Evolutionary conservation across 2,888 invertebrate genomes (phyloP), one percentile per base, ranked within the genome.

Genomic region (Nemotelus pantherinus): DNA sequence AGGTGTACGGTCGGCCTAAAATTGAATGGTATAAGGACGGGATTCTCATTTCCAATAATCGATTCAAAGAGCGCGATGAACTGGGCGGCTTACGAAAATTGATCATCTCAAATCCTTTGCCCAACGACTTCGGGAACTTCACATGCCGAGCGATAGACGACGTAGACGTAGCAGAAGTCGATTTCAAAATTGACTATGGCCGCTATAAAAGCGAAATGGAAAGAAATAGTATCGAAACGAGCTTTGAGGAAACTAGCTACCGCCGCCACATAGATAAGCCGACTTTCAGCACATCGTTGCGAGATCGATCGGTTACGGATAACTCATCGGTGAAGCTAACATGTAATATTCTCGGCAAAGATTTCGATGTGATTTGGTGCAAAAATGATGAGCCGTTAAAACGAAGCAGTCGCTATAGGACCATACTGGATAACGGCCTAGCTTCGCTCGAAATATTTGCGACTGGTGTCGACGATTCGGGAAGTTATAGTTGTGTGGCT

Each of bases 401-500:
- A 2, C 85, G 89, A 77, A 89, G 89, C 82, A 85, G 89, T 50
- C 91, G 90, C 79, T 92, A 90, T 83, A 89, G 88, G 83, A 90
- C 89, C 0, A 89, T 89, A 75, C 84, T 88, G 0, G 91, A 92
- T 82, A 83, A 85, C 60, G 94, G 94, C 0, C 88, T 94, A 63
- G 92, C 93, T 3, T 93, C 92, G 44, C 85, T 95, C 77, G 95
- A 95, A 86, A 90, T 95, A 45, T 87, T 91, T 53, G 90, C 92
- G 77, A 91, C 92, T 0, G 87, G 89, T 3, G 89, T 91, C 0
- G 89, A 89, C 48, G 95, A 95, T 86, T 91, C 92, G 3, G 96
- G 94, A 7, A 93, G 94, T 83, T 96, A 95, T 83, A 90, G 91
- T 2, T 96, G 96, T 83, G 89, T 92, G 2, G 95, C 94, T 5